phyloP scores from a whole-genome alignment of 2,888 invertebrate genomes.

The Xanthostigma xanthostigma region DNA sequence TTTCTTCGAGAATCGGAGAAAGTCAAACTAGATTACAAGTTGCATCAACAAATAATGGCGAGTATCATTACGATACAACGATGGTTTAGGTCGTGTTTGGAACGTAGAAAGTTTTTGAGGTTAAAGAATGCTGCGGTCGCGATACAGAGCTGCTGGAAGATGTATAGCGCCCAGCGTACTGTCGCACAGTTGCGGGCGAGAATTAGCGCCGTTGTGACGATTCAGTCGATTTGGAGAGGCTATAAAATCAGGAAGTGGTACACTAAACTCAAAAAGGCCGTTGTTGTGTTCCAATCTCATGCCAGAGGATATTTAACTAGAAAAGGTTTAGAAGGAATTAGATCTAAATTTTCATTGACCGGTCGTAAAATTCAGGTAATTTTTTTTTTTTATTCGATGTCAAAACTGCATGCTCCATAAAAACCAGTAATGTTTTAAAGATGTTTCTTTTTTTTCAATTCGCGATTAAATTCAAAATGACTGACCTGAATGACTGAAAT shows the following conservation, averaged over 20 bases:
- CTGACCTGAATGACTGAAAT: too few species aligned
- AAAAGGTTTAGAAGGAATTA: conserved; percentile 34
- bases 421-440: not conserved
- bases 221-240: conserved; percentile 70
- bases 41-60: conserved; percentile 88
- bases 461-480: too few species aligned
- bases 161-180: conserved; percentile 43
- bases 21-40: conserved; percentile 74
- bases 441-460: too few species aligned
- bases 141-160: conserved; percentile 60
- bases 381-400: not conserved
- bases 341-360: conserved; percentile 8
- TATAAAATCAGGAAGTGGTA: conserved; percentile 52
- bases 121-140: conserved; percentile 57
- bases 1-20: conserved; percentile 91
- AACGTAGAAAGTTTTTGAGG: conserved; percentile 60
- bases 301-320: conserved; percentile 52
- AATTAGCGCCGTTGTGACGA: conserved; percentile 43
- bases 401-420: not conserved
- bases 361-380: too few species aligned
- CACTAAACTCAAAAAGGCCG: conserved; percentile 39
- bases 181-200: conserved; percentile 31
- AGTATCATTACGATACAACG: conserved; percentile 83
- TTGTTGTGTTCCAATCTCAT: conserved; percentile 55
- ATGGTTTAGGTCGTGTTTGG: conserved; percentile 74